A percentile compares a stretch with the other conserved stretches of the same genome.
phyloP scores from a whole-genome alignment of 2,113 vertebrate species.

The Leptobrachium ailaonicum region DNA sequence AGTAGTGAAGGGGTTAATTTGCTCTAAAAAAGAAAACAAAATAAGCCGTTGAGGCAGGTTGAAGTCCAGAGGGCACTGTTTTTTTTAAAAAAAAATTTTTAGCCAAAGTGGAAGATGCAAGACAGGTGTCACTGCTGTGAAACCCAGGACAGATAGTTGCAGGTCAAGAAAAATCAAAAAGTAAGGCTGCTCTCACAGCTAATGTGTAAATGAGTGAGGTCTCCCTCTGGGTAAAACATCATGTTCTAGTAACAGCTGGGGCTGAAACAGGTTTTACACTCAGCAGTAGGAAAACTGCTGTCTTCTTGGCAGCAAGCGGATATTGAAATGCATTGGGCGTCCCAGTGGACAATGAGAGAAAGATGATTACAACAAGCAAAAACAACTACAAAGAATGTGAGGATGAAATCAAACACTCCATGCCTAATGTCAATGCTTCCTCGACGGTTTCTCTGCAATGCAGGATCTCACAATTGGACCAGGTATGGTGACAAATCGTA shows the following conservation, averaged over 20 bases:
- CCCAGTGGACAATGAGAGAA: neutral
- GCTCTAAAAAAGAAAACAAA: no score
- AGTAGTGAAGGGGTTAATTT: no score
- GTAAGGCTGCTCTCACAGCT: conserved; percentile 1
- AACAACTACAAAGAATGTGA: no score
- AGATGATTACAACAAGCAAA: no score
- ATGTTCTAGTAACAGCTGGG: conserved; percentile 17
- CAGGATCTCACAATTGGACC: no score
- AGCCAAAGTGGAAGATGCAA: conserved; percentile 17
- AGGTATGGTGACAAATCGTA: no score
- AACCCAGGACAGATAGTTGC: conserved; percentile 22
- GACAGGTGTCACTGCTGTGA: conserved; percentile 23
- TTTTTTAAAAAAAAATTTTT: neutral
- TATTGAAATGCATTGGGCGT: neutral
- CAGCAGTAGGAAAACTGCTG: neutral
- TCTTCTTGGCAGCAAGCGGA: neutral
- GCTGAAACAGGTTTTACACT: neutral
- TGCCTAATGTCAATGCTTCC: no score
- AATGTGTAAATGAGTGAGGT: neutral
- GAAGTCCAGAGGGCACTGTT: neutral
- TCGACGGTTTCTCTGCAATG: no score
- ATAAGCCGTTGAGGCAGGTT: no score
- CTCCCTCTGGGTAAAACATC: conserved; percentile 7
- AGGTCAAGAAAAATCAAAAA: conserved; percentile 25
- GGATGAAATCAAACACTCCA: no score